Conservation (phyloP, 2,797 vertebrate species). For the Limnodromus scolopaceus region DNA sequence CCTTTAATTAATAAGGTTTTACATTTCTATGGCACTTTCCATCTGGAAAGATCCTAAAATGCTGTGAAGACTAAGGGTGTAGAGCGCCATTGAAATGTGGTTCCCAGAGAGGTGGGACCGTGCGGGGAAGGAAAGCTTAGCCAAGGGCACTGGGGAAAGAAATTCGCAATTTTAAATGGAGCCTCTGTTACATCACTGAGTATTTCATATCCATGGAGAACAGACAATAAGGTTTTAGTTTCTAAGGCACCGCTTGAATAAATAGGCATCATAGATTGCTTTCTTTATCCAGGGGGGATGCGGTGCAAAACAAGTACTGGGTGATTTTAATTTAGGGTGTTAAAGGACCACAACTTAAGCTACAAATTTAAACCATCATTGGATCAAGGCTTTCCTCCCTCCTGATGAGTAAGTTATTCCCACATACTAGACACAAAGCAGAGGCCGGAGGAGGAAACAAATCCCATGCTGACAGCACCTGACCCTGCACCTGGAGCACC, state of each 20-base stretch:
- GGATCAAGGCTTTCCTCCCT: not conserved
- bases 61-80: not conserved
- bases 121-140: not conserved
- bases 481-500: not conserved
- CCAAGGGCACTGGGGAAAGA: not conserved
- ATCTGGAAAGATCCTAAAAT: constrained; percentile 34
- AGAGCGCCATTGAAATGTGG: not conserved
- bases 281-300: not conserved
- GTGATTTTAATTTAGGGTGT: not conserved
- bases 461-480: not conserved
- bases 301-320: not conserved
- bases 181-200: not conserved
- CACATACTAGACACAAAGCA: not conserved
- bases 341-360: not conserved
- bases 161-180: not conserved
- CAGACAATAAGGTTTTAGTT: not conserved
- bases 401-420: not conserved
- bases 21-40: constrained; percentile 46
- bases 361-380: not conserved
- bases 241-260: not conserved
- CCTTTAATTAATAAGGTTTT: constrained; percentile 62
- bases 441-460: not conserved
- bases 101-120: not conserved
- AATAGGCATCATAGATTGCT: not conserved
- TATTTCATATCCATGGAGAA: not conserved